A percentile compares a stretch with the other conserved stretches of the same genome.
These are phyloP conservation scores for Heliconius erato DNA, from an alignment of 2,888 invertebrate species.

Conservation along the genomic window DNA sequence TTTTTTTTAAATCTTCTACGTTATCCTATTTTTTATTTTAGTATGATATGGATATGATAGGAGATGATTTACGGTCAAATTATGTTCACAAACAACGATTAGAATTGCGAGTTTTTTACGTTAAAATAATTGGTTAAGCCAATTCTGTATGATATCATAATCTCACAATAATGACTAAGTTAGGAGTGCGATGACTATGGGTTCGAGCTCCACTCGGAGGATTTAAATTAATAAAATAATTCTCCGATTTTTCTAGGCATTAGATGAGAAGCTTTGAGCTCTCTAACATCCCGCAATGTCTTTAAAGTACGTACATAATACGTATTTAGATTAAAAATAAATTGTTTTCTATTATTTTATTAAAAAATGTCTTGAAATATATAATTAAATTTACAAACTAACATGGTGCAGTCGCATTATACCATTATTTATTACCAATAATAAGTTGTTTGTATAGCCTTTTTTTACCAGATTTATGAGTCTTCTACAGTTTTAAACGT, in stretches of 20 bases:
- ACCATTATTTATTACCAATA: too few species aligned
- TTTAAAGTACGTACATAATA: background rate
- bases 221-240: background rate
- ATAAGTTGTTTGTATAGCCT: too few species aligned
- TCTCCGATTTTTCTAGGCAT: background rate
- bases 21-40: background rate
- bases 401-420: too few species aligned
- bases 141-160: background rate
- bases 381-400: background rate
- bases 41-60: too few species aligned
- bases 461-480: too few species aligned
- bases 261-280: background rate
- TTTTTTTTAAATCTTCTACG: slow-evolving; percentile 25
- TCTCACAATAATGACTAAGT: too few species aligned
- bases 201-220: background rate
- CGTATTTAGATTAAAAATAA: background rate
- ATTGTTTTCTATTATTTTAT: too few species aligned
- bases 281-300: too few species aligned
- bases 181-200: background rate
- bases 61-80: background rate
- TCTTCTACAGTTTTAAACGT: background rate
- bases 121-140: background rate
- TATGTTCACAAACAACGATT: background rate
- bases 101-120: too few species aligned
- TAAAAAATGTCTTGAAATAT: background rate